Evolutionary conservation across 2,888 invertebrate genomes (phyloP).

Genomic region (Oscheius sp.): DNA sequence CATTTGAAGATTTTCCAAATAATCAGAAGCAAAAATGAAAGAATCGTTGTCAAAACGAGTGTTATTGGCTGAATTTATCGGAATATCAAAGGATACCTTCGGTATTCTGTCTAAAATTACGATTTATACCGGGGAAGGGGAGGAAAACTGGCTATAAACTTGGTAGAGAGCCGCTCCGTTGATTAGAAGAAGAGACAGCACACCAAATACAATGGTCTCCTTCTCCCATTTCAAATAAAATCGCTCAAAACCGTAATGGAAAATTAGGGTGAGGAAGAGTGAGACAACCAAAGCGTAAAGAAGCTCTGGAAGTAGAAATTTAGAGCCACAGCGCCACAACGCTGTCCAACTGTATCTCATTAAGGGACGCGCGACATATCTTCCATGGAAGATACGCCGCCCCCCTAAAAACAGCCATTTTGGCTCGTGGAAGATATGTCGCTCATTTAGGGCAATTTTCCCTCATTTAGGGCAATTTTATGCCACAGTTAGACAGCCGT

Average conservation of each 20-base stretch:
- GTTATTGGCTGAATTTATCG: too few species aligned
- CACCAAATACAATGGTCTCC: neutral
- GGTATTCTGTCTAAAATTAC: neutral
- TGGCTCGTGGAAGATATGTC: too few species aligned
- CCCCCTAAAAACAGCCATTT: too few species aligned
- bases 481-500: too few species aligned
- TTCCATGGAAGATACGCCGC: too few species aligned
- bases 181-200: neutral
- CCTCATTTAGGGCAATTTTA: too few species aligned
- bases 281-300: neutral
- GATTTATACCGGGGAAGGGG: neutral
- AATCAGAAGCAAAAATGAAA: neutral
- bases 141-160: neutral
- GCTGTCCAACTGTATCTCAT: too few species aligned
- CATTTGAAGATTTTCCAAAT: neutral
- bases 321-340: too few species aligned
- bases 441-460: too few species aligned
- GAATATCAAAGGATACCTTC: too few species aligned
- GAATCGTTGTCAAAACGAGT: neutral
- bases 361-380: too few species aligned
- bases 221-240: slow-evolving; percentile 2
- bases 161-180: neutral
- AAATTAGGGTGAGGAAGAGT: neutral
- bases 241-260: neutral
- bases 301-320: neutral